Conservation (phyloP, 1,140 invertebrate genomes). For the Drosophila tsacasi region DNA sequence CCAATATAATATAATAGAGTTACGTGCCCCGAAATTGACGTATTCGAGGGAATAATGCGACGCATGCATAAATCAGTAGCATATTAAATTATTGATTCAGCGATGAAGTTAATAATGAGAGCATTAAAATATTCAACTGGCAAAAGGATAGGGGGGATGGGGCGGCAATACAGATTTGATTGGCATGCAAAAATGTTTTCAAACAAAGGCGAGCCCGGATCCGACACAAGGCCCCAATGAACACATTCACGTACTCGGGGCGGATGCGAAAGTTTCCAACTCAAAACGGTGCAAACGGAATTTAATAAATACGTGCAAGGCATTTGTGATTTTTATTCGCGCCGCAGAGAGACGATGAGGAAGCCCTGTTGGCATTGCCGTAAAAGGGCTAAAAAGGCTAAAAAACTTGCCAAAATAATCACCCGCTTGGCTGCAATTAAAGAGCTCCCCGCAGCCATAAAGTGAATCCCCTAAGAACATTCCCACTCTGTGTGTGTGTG, state of each 20-base stretch:
- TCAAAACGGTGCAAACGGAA: slow-evolving; percentile 70
- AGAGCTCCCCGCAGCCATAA: slow-evolving; percentile 58
- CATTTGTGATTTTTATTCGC: slow-evolving; percentile 61
- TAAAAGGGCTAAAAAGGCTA: slow-evolving; percentile 25
- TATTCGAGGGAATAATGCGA: neutral
- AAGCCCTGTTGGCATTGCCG: slow-evolving; percentile 31
- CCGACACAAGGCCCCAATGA: neutral
- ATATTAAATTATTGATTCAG: slow-evolving; percentile 66
- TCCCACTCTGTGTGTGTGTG: slow-evolving; percentile 1
- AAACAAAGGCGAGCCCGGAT: slow-evolving; percentile 8
- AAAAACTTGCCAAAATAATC: slow-evolving; percentile 71
- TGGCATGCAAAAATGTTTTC: slow-evolving; percentile 58
- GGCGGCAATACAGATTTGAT: slow-evolving; percentile 38
- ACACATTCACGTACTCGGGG: slow-evolving; percentile 36
- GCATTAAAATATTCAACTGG: slow-evolving; percentile 41
- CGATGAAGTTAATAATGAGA: slow-evolving; percentile 58
- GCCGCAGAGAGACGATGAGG: neutral
- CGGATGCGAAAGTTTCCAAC: slow-evolving; percentile 59
- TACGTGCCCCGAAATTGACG: slow-evolving; percentile 45
- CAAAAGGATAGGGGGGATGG: neutral
- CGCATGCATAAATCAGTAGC: slow-evolving; percentile 56
- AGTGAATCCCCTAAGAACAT: slow-evolving; percentile 38
- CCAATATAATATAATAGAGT: slow-evolving; percentile 39
- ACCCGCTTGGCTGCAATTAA: slow-evolving; percentile 75
- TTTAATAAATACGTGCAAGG: slow-evolving; percentile 79